Base-by-base conservation (phyloP, 2,888 invertebrate species). In the Stenotaenia linearis region DNA sequence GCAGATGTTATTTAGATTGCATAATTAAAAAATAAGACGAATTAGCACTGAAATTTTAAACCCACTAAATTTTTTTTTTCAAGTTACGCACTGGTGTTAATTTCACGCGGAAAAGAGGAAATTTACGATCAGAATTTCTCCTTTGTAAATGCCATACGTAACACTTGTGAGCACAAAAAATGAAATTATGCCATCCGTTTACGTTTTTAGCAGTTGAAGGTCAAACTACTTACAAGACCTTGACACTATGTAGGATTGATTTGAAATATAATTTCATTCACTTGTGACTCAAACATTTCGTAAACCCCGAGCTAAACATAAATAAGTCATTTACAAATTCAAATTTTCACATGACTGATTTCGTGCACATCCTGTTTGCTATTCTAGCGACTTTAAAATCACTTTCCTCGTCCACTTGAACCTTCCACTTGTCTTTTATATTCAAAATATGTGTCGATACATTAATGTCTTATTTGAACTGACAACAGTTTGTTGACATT, bases 141-240 rank as follows among this genome's bases (percentile, higher is more conserved):
- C 50, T 50, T 50, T 18, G 18, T 50, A 50, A 18, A 50, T 50
- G 18, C 50, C 50, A 50, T 50, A 50, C 50, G 50, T 50, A 50
- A 50, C 50, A 50, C 50, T 50, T 18, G 50, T 7, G 50, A 50
- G 50, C 50, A 50, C 50, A 50, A 50, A 50, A 50, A 69, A 69
- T 28, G 28, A 69, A 69, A 69, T 69, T 23, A 69, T 69, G 69
- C 25, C 69, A 69, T 75, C 28, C 21, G 30, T 75, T 37, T 75
- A 75, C 37, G 76, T 75, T 32, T 75, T 35, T 35, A 50, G 69
- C 28, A 69, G 69, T 69, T 69, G 69, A 69, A 69, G 69, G 69
- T 69, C 69, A 69, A 69, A 69, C 69, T 69, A 69, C 69, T 69
- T 69, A 12, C 10, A 28, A 69, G 69, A 69, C 69, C 69, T 69